Evolutionary conservation across 2,888 invertebrate species (phyloP).

Genomic region (Lepeophtheirus nordmannii): DNA sequence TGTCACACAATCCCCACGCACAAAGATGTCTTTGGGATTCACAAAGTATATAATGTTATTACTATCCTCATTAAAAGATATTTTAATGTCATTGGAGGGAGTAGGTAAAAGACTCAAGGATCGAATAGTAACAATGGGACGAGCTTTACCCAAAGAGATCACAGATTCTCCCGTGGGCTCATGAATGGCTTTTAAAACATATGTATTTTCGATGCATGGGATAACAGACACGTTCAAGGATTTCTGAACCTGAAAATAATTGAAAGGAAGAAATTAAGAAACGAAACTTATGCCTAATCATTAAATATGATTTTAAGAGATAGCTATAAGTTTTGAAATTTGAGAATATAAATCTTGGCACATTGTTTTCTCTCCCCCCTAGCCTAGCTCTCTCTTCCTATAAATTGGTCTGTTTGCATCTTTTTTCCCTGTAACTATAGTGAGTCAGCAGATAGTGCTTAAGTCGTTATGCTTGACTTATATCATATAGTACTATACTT

Average conservation of each 20-base stretch:
- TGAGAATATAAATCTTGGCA: too few relatives aligned
- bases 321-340: too few relatives aligned
- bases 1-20: neutral
- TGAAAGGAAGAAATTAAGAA: neutral
- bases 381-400: too few relatives aligned
- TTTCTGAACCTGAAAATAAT: neutral
- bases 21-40: neutral
- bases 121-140: neutral
- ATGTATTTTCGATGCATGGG: neutral
- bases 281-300: too few relatives aligned
- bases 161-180: neutral
- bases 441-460: too few relatives aligned
- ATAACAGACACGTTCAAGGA: neutral
- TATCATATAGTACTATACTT: too few relatives aligned
- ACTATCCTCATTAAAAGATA: neutral
- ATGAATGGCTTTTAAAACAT: neutral
- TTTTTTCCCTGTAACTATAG: too few relatives aligned
- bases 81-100: neutral
- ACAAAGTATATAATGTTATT: neutral
- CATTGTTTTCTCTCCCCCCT: too few relatives aligned
- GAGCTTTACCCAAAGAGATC: neutral
- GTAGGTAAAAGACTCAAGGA: neutral
- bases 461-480: too few relatives aligned
- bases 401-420: too few relatives aligned
- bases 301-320: too few relatives aligned